Conservation (phyloP, 2,888 invertebrate species). For the Ectropis crepuscularia region DNA sequence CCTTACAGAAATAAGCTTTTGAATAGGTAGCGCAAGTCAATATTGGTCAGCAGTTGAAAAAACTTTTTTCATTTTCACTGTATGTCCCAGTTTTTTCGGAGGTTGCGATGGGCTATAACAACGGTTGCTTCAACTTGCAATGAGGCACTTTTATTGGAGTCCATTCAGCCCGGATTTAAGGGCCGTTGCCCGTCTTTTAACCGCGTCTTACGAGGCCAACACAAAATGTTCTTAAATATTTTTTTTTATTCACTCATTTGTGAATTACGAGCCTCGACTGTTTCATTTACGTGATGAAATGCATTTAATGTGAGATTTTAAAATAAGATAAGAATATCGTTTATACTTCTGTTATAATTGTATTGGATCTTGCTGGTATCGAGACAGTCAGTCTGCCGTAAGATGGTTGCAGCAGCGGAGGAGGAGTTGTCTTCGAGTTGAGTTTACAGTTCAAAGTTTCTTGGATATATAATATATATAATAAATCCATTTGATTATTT, state of each 20-base stretch:
- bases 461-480: no score
- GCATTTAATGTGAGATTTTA: no score
- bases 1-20: not conserved
- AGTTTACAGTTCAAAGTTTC: no score
- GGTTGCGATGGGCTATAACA: conserved; percentile 33
- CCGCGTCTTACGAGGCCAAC: conserved; percentile 48
- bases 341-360: no score
- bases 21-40: conserved; percentile 18
- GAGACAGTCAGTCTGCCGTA: no score
- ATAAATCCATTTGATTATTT: no score
- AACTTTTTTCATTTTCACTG: conserved; percentile 36
- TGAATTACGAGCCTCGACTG: conserved; percentile 49
- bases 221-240: conserved; percentile 61
- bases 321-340: no score
- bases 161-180: conserved; percentile 63
- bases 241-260: conserved; percentile 60
- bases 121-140: conserved; percentile 53
- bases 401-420: no score
- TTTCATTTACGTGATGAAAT: not conserved
- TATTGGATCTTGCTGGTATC: no score
- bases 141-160: conserved; percentile 64
- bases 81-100: conserved; percentile 37
- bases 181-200: conserved; percentile 63
- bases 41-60: conserved; percentile 13
- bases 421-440: no score